phyloP scores from a whole-genome alignment of 2,113 vertebrate genomes.

The Falco punctatus region DNA sequence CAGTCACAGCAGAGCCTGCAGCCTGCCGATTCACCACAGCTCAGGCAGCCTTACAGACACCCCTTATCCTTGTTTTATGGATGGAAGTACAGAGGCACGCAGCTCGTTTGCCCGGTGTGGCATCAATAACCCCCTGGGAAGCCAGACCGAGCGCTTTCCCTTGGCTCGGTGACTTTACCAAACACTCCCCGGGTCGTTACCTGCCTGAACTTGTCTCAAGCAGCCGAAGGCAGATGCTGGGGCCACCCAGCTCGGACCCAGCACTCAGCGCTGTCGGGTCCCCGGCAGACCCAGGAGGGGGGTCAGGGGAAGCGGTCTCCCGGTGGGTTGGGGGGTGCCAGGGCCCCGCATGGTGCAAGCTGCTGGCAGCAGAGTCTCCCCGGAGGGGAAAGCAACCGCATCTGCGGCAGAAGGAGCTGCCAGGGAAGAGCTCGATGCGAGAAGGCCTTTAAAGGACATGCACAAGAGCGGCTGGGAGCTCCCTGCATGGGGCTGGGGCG shows the following conservation, averaged over 20 bases:
- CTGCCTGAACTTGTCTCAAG: background rate
- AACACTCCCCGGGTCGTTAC: background rate
- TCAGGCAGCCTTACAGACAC: background rate
- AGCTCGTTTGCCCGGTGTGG: background rate
- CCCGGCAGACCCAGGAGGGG: background rate
- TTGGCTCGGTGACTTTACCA: fast-evolving
- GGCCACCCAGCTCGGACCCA: background rate
- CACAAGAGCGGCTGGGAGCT: background rate
- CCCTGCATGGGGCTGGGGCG: background rate
- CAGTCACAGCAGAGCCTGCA: background rate
- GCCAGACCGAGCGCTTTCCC: background rate
- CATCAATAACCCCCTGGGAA: background rate
- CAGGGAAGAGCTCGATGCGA: background rate
- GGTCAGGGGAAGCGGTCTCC: fast-evolving
- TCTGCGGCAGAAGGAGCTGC: slow-evolving; percentile 4
- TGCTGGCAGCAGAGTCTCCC: background rate
- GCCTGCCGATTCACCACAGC: background rate
- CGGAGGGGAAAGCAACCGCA: background rate
- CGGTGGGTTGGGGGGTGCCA: background rate
- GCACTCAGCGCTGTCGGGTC: background rate
- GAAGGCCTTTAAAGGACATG: slow-evolving; percentile 67
- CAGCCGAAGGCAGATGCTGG: background rate
- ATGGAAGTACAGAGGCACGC: background rate
- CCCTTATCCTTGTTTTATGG: background rate
- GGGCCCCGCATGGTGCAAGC: background rate